phyloP scores from a whole-genome alignment of 2,797 vertebrate genomes.

The Liasis olivaceus region DNA sequence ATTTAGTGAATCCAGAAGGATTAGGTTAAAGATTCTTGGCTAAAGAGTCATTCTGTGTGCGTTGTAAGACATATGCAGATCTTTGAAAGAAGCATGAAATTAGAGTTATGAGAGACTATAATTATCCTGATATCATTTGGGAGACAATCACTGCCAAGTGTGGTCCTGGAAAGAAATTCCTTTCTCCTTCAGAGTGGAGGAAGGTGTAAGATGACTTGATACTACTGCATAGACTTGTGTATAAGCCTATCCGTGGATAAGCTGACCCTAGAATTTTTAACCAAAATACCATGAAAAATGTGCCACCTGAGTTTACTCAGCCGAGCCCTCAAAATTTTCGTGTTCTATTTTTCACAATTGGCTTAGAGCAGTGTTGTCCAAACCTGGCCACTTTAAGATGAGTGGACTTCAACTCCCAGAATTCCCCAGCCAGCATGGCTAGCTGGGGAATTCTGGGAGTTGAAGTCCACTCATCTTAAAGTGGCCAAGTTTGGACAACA shows the following conservation, averaged over 20 bases:
- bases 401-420: too few relatives aligned
- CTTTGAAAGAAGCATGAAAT: neutral
- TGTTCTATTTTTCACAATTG: neutral
- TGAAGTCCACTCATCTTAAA: too few relatives aligned
- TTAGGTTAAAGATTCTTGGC: slow-evolving; percentile 22
- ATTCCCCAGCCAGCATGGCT: too few relatives aligned
- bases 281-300: neutral
- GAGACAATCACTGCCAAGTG: neutral
- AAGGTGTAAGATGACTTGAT: neutral
- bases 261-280: neutral
- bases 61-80: neutral
- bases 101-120: neutral
- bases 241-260: neutral
- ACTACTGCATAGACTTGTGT: neutral
- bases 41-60: slow-evolving; percentile 17
- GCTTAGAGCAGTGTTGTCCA: too few relatives aligned
- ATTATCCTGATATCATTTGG: neutral
- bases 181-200: neutral
- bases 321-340: neutral
- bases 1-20: neutral
- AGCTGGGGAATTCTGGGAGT: too few relatives aligned
- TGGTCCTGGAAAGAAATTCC: neutral
- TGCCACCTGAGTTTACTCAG: too few relatives aligned
- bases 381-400: too few relatives aligned
- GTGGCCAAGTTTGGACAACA: too few relatives aligned